Conservation (phyloP, 2,888 invertebrate species). For the Cantharis flavilabris region DNA sequence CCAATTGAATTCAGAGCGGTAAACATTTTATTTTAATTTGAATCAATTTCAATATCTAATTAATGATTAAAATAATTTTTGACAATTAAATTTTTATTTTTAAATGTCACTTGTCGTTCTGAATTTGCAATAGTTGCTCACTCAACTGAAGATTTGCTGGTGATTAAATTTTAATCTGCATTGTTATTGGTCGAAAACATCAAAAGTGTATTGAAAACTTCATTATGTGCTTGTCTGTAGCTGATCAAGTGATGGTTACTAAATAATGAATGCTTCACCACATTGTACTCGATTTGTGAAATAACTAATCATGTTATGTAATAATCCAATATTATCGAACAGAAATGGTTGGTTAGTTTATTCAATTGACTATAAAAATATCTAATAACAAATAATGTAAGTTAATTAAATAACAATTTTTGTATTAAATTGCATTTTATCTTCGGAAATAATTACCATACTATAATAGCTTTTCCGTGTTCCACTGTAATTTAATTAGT, state of each 20-base stretch:
- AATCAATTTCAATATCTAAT: neutral
- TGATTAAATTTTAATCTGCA: neutral
- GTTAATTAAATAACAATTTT: neutral
- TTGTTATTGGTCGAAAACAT: neutral
- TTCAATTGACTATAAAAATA: neutral
- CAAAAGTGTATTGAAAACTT: neutral
- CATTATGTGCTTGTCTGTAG: neutral
- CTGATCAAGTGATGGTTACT: neutral
- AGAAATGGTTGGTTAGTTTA: neutral
- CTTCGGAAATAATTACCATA: neutral
- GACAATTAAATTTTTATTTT: neutral
- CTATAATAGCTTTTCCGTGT: neutral
- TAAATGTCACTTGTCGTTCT: neutral
- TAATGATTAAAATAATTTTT: neutral
- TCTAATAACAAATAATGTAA: neutral
- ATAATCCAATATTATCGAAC: neutral
- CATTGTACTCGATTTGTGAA: neutral
- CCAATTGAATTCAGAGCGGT: neutral
- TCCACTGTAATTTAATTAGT: slow-evolving; percentile 19
- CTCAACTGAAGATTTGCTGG: neutral
- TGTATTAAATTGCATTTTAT: neutral
- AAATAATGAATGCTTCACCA: neutral
- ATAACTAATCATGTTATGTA: neutral
- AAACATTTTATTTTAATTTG: neutral
- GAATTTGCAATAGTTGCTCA: neutral